Evolutionary conservation across 1,140 invertebrate genomes (phyloP).

Genomic region (Melanaphis sacchari): DNA sequence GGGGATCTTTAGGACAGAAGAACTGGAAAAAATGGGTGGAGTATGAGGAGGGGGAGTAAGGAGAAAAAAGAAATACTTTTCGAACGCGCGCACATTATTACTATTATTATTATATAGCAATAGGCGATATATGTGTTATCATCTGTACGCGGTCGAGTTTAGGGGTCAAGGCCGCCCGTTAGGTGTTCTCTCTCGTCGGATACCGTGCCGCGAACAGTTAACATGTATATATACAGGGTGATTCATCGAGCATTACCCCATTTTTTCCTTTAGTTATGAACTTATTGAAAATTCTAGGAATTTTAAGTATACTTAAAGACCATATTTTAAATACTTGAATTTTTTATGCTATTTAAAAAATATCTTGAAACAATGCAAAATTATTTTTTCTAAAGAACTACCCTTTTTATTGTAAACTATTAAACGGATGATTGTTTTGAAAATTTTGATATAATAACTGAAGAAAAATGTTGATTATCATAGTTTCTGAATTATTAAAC

Average conservation of each 20-base stretch:
- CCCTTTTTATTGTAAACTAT: neutral
- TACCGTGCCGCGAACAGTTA: conserved; percentile 54
- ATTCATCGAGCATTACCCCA: neutral
- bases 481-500: neutral
- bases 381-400: neutral
- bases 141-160: conserved; percentile 8
- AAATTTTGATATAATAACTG: neutral
- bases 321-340: neutral
- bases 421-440: neutral
- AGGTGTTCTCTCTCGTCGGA: neutral
- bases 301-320: neutral
- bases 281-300: neutral
- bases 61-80: conserved; percentile 32
- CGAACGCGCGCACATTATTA: neutral
- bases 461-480: neutral
- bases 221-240: conserved; percentile 14
- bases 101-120: conserved; percentile 30
- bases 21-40: neutral
- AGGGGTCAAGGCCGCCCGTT: conserved; percentile 54
- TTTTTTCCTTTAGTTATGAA: neutral
- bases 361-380: accelerated
- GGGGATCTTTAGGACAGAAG: neutral
- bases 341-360: neutral
- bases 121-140: conserved; percentile 1
- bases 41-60: neutral